Base-by-base conservation (phyloP, 2,797 vertebrate species). In the Fringilla coelebs region DNA sequence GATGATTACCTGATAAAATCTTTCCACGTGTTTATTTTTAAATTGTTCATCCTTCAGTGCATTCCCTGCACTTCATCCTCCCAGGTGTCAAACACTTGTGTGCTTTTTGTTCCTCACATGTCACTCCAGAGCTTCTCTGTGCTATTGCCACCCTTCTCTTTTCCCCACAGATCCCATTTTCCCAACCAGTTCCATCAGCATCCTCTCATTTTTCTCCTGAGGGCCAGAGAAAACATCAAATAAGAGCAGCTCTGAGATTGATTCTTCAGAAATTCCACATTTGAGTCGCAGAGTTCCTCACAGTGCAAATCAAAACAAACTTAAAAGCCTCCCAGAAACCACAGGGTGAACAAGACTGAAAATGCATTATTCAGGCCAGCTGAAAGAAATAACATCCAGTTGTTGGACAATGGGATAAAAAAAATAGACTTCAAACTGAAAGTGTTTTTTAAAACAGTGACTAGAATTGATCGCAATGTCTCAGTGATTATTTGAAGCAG, bases 231-330 rank as follows among this genome's bases (percentile, higher is more conserved):
- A 89, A 95, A 93, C 87, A 95, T 88, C 94, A 96, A 93, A 85
- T 68, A 25, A 61, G 22, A 83, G 70, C 89, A 83, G 72, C 13
- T 83, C 91, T 85, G 65, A 77, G 85, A 83, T 4, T 77, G 87
- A 91, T 72, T 74, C 87, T 43, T 95, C 75, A 95, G 82, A 95
- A 94, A 94, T 77, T 91, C 93, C 3, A 0, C 20, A 54, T 68
- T 52, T 88, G 85, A 88, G 85, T 17, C 17, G 48, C 41, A n/a
- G 86, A 88, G 62, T 21, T 86, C 58, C 88, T 95, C 1, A 3
- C 89, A 71, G 85, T 24, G 54, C 57, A 89, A 95, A 96, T 92
- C 85, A 92, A 92, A 96, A 96, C 87, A 93, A 91, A 92, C 91
- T 92, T 92, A 83, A 96, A 96, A 96, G 91, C 52, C 78, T 85